phyloP scores from a whole-genome alignment of 2,797 vertebrate species.

The Setipinna tenuifilis region DNA sequence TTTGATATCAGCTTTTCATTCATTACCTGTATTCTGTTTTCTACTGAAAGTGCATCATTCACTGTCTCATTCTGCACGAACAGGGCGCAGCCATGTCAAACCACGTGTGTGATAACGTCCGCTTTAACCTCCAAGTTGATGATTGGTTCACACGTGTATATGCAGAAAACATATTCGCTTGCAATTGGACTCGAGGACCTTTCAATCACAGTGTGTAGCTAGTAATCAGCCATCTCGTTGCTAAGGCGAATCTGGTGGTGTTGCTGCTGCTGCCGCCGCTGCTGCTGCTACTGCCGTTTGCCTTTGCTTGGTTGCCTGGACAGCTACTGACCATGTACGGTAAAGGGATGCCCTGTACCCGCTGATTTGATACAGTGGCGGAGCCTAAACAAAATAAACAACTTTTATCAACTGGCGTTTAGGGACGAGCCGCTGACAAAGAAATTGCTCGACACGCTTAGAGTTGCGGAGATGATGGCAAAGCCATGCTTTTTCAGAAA shows the following conservation, averaged over 20 bases:
- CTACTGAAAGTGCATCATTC: not conserved
- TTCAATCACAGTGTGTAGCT: conserved; percentile 57
- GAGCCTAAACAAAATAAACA: conserved; percentile 46
- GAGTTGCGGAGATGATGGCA: conserved; percentile 58
- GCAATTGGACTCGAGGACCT: conserved; percentile 58
- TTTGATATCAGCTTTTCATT: not conserved
- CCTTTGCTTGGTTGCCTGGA: conserved; percentile 26
- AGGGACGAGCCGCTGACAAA: conserved; percentile 30
- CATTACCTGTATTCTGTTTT: not conserved
- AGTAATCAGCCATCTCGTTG: conserved; percentile 67
- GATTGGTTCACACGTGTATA: conserved; percentile 63
- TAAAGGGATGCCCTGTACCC: conserved; percentile 47
- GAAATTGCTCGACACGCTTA: conserved; percentile 47
- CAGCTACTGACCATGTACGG: conserved; percentile 16
- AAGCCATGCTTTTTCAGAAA: conserved; percentile 67
- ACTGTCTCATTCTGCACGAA: not conserved
- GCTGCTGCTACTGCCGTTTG: conserved; percentile 57
- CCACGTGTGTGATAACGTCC: conserved; percentile 56
- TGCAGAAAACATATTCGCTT: conserved; percentile 44
- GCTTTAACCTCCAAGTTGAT: conserved; percentile 55
- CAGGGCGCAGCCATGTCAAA: conserved; percentile 60
- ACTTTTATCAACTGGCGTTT: conserved; percentile 31
- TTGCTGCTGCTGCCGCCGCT: conserved; percentile 62
- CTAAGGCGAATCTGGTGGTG: conserved; percentile 70
- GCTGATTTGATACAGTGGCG: conserved; percentile 52